These are phyloP conservation scores for Tridacna gigas DNA, from an alignment of 2,888 invertebrate species.

Conservation along the genomic window DNA sequence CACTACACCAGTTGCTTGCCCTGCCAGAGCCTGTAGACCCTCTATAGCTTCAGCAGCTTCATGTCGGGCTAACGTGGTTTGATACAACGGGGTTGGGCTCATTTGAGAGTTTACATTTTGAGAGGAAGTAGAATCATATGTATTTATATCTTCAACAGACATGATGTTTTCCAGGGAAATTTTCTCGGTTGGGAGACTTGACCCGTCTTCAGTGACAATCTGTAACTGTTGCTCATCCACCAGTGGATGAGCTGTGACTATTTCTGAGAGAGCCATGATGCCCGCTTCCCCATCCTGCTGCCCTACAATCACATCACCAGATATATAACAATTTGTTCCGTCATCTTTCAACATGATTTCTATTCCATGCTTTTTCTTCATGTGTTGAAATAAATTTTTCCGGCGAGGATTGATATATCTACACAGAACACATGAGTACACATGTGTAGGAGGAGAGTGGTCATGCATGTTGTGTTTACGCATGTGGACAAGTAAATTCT, in stretches of 20 bases:
- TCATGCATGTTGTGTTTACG: constrained; percentile 81
- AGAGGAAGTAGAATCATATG: constrained; percentile 33
- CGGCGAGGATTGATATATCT: constrained; percentile 80
- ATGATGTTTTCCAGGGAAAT: constrained; percentile 69
- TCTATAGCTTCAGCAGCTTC: constrained; percentile 81
- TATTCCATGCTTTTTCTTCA: constrained; percentile 83
- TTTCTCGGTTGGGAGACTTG: constrained; percentile 40
- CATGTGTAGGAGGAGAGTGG: constrained; percentile 79
- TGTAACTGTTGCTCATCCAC: constrained; percentile 48
- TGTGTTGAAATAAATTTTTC: constrained; percentile 81
- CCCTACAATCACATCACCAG: constrained; percentile 58
- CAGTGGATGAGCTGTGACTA: constrained; percentile 63
- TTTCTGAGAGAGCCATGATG: constrained; percentile 68
- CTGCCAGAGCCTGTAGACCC: constrained; percentile 81
- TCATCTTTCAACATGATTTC: constrained; percentile 79
- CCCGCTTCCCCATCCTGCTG: constrained; percentile 57
- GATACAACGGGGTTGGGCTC: constrained; percentile 14
- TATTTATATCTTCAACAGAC: constrained; percentile 75
- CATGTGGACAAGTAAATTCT: constrained; percentile 83
- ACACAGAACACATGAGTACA: constrained; percentile 82
- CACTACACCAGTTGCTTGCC: constrained; percentile 73
- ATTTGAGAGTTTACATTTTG: constrained; percentile 21
- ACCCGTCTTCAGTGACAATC: constrained; percentile 58
- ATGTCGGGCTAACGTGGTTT: constrained; percentile 60
- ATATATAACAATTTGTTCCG: constrained; percentile 76